Percentiles rank a stretch among this genome's conserved stretches.
These are phyloP conservation scores for Sesia bembeciformis DNA, from an alignment of 2,888 invertebrate species.

Conservation along the genomic window DNA sequence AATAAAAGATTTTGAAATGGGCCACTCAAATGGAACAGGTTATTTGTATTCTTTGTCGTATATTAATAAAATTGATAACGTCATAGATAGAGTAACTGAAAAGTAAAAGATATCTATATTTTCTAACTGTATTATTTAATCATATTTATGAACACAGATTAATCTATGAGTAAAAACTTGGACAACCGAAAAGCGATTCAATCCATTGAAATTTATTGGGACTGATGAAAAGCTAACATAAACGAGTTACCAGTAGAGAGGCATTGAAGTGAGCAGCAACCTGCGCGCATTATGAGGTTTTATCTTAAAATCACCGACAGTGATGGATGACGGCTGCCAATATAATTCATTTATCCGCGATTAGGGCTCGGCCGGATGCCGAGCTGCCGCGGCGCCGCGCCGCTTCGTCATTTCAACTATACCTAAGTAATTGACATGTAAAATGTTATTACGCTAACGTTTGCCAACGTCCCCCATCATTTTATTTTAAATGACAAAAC, in stretches of 20 bases:
- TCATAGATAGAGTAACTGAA: too few species aligned
- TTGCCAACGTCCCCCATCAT: neutral
- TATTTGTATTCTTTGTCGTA: too few species aligned
- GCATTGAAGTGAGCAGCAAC: constrained; percentile 22
- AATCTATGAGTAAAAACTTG: too few species aligned
- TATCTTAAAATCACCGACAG: constrained; percentile 59
- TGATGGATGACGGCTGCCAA: constrained; percentile 48
- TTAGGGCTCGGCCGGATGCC: constrained; percentile 30
- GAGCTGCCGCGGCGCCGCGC: neutral
- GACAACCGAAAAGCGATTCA: too few species aligned
- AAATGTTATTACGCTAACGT: constrained; percentile 17
- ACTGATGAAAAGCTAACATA: neutral
- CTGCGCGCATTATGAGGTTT: constrained; percentile 38
- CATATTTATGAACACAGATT: too few species aligned
- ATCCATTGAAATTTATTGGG: too few species aligned
- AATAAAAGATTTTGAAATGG: too few species aligned
- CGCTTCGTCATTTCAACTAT: constrained; percentile 7
- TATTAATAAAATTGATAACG: too few species aligned
- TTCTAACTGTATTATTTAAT: too few species aligned
- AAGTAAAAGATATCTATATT: too few species aligned
- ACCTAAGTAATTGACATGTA: constrained; percentile 28
- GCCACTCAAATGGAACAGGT: too few species aligned
- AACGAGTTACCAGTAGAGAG: neutral
- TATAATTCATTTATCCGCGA: constrained; percentile 62
- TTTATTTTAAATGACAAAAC: neutral